A percentile compares a stretch with the other conserved stretches of the same genome.
These are phyloP conservation scores for Muscicapa adusta DNA, from an alignment of 2,113 vertebrate species.

Conservation along the genomic window DNA sequence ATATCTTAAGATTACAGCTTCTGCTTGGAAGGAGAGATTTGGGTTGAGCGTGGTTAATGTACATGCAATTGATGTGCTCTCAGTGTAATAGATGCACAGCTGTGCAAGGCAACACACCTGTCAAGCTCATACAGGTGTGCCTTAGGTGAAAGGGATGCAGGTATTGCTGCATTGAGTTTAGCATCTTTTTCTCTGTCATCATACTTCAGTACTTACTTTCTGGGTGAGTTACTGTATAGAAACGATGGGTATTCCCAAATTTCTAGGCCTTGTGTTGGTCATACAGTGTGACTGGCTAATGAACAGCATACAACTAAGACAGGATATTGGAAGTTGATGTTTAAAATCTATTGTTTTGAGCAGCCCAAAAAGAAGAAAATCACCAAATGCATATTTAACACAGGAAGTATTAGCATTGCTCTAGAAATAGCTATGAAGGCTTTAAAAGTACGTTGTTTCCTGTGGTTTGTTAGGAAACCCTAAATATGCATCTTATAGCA, in stretches of 20 bases:
- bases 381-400: rapidly evolving
- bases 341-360: background rate
- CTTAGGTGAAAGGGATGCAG: background rate
- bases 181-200: background rate
- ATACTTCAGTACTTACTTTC: background rate
- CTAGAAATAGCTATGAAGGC: background rate
- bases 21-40: background rate
- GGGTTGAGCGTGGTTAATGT: background rate
- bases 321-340: background rate
- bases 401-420: background rate
- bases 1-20: rapidly evolving
- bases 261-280: background rate
- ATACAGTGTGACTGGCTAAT: background rate
- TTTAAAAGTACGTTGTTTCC: background rate
- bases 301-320: background rate
- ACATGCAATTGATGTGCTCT: rapidly evolving
- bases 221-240: background rate
- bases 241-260: background rate
- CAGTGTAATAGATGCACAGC: background rate
- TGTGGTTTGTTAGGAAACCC: background rate
- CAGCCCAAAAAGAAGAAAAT: background rate
- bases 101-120: background rate
- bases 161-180: background rate
- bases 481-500: background rate
- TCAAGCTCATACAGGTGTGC: background rate